Evolutionary conservation across 2,888 invertebrate genomes (phyloP).

Genomic region (Dasypogon diadema): DNA sequence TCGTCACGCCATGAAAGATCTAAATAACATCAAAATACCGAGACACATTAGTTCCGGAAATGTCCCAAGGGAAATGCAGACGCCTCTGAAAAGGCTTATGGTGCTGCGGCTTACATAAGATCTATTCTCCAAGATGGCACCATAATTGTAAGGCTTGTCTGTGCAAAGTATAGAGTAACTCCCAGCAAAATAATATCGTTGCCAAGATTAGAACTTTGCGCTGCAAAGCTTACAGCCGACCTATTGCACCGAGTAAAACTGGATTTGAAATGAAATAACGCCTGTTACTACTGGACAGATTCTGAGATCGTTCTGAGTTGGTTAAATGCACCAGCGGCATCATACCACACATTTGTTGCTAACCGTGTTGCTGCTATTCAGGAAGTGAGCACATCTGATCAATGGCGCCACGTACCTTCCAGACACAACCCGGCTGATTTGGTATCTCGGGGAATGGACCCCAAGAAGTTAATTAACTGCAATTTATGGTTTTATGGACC

Average conservation of each 20-base stretch:
- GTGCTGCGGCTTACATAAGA: too few relatives aligned
- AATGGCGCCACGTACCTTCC: neutral
- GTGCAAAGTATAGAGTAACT: neutral
- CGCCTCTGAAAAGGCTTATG: too few relatives aligned
- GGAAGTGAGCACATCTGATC: neutral
- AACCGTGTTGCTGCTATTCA: conserved; percentile 12
- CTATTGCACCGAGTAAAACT: neutral
- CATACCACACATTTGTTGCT: conserved; percentile 29
- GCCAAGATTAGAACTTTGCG: neutral
- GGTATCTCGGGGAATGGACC: neutral
- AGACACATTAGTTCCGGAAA: too few relatives aligned
- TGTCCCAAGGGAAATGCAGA: too few relatives aligned
- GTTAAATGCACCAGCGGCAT: neutral
- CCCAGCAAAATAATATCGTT: neutral
- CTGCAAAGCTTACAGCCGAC: neutral
- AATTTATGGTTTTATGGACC: conserved; percentile 10
- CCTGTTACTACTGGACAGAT: conserved; percentile 1
- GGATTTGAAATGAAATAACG: neutral
- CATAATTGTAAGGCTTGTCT: too few relatives aligned
- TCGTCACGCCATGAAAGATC: too few relatives aligned
- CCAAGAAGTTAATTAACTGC: neutral
- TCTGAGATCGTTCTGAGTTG: neutral
- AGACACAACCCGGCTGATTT: conserved; percentile 13
- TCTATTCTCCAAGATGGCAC: too few relatives aligned
- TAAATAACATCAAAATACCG: too few relatives aligned